These are phyloP conservation scores for Solen grandis DNA, from an alignment of 1,140 invertebrate genomes.

Conservation along the genomic window DNA sequence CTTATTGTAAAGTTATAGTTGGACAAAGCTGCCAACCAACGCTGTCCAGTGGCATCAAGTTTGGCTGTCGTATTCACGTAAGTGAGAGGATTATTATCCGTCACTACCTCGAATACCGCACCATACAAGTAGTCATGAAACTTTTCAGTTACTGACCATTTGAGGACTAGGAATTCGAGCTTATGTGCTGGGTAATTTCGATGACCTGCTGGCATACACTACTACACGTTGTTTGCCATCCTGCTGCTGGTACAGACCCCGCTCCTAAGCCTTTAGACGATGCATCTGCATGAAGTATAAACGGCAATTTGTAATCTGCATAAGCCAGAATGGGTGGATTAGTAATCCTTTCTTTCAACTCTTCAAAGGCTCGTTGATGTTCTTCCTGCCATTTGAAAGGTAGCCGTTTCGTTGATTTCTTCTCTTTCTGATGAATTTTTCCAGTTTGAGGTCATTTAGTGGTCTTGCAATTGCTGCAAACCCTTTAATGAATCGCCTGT, in stretches of 20 bases:
- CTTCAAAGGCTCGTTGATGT: background rate
- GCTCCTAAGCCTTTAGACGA: background rate
- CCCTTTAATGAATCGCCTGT: background rate
- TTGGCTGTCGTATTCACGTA: slow-evolving; percentile 7
- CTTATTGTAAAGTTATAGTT: slow-evolving; percentile 1
- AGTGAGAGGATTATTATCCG: slow-evolving; percentile 12
- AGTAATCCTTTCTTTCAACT: background rate
- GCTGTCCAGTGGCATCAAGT: slow-evolving; percentile 17
- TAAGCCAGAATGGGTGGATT: background rate
- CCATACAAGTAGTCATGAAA: slow-evolving; percentile 13
- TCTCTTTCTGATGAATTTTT: background rate
- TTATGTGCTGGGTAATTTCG: background rate
- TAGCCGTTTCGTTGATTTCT: background rate
- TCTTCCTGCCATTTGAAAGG: background rate
- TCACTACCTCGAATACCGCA: background rate
- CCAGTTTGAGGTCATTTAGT: background rate
- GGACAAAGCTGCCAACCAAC: slow-evolving; percentile 9
- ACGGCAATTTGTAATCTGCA: background rate
- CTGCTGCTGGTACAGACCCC: slow-evolving; percentile 1
- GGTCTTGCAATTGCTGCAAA: background rate
- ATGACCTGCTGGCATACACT: background rate
- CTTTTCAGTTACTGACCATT: slow-evolving; percentile 11
- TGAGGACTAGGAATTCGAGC: background rate
- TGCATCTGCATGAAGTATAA: background rate
- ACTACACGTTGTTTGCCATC: background rate